Evolutionary conservation across 2,797 vertebrate species (phyloP), one percentile per base, ranked within the genome.

Genomic region (Myotis pilosus): DNA sequence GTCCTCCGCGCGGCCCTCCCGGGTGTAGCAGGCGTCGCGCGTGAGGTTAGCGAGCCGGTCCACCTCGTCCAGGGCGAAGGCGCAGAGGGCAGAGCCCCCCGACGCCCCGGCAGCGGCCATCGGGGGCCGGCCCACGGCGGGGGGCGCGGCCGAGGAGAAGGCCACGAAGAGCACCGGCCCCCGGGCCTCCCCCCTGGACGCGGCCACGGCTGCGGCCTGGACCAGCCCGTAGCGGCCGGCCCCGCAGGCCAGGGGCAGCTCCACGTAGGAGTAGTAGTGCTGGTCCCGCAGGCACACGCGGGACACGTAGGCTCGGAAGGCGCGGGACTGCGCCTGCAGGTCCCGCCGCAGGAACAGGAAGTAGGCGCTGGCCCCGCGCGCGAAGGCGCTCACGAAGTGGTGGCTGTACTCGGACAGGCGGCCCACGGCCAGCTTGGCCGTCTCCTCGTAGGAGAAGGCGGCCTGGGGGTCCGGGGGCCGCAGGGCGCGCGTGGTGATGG

Each of bases 361-460:
- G 98, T 99, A 99, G 60, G 99, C 99, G 0, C 99, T 99, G 0
- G 98, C 98, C 17, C 98, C 98, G 0, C 98, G 99, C 12, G 98
- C 98, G 5, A 99, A 99, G 2, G 99, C 99, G 1, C 99, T 98
- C 57, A 99, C 98, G 30, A 99, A 99, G 96, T 99, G 99, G 96
- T 99, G 99, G 98, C 99, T 99, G 11, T 99, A 99, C 95, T 99
- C 99, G 0, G 99, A 99, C 19, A 99, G 99, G 11, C 99, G 98
- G n/a, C 99, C 99, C 89, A 99, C 99, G 0, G 99, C 99, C 88
- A 99, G 95, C 96, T 99, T 99, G 80, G 99, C 99, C 0, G 99
- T 99, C 97, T 99, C 99, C 97, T 99, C 99, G 0, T 99, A 99
- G 86, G 99, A 99, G 97, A 99, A 99, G 95, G 99, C 98, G 1